Conservation (phyloP, 1,140 invertebrate species). For the Zophobas morio region DNA sequence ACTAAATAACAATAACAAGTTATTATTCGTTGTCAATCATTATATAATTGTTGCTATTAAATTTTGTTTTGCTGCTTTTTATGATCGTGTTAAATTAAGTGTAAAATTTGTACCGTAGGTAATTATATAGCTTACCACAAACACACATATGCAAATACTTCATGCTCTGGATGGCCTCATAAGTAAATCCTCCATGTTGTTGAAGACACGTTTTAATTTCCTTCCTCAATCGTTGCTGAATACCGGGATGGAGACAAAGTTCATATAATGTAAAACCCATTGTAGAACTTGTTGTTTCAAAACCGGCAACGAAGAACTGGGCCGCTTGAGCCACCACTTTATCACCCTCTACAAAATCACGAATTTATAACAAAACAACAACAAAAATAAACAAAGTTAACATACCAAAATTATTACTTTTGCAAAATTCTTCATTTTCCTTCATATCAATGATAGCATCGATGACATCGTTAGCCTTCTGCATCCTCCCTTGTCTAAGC, state of each 20-base stretch:
- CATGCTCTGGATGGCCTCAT: constrained; percentile 65
- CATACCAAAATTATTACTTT: constrained; percentile 31
- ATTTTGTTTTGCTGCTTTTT: neutral
- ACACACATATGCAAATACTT: constrained; percentile 69
- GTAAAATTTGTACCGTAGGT: neutral
- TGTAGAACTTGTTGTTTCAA: constrained; percentile 75
- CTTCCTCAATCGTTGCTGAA: constrained; percentile 70
- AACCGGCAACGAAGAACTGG: constrained; percentile 75
- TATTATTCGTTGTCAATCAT: no score
- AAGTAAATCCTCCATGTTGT: constrained; percentile 58
- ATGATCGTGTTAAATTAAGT: neutral
- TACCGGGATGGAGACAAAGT: constrained; percentile 70
- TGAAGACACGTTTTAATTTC: constrained; percentile 55
- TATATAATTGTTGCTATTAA: no score
- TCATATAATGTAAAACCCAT: constrained; percentile 78
- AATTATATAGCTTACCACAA: constrained; percentile 54
- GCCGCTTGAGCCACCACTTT: constrained; percentile 73
- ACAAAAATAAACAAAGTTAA: constrained; percentile 63
- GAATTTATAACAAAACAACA: neutral
- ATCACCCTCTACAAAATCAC: constrained; percentile 60
- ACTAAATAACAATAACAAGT: no score
- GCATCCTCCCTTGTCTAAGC: constrained; percentile 38
- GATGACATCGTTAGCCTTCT: constrained; percentile 54
- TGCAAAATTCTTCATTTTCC: constrained; percentile 26
- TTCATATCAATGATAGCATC: constrained; percentile 52